Evolutionary conservation across 1,140 invertebrate genomes (phyloP), one percentile per base, ranked within the genome.

Genomic region (Ips typographus): DNA sequence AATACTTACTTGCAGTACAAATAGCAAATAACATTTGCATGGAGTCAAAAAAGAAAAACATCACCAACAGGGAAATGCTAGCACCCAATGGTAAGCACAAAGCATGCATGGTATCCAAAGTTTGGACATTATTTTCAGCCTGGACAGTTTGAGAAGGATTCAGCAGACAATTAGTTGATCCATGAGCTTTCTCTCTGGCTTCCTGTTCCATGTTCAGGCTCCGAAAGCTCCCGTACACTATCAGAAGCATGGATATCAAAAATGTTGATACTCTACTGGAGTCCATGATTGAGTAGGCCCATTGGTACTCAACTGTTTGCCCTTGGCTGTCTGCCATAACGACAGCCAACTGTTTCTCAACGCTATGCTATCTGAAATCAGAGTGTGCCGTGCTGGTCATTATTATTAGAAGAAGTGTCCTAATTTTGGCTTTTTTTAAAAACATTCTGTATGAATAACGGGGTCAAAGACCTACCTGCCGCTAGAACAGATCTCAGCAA

Each of bases 11-110:
- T 78, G 96, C 96, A 77, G 96, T 98, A 81, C 95, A 98, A 75
- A 98, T 94, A 59, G 96, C 96, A 84, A 98, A 97, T 3, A 98
- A 87, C 85, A 97, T 91, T 83, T 98, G 96, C 91, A 98, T 96
- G 62, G 95, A 98, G 83, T 98, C 96, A 79, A 98, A 98, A 82
- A 98, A 98, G 85, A 98, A 96, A 83, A 98, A 98, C 96, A 98
- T 98, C 71, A 98, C 89, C 36, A 98, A 89, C 65, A 98, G 86
- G 63, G 96, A 97, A 74, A 98, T 90, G 66, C 95, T 98, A 75
- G 96, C 96, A 78, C 95, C 95, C 58, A 98, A 86, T 63, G 96
- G 96, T 80, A 98, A 86, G 85, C 96, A 98, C 74, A 98, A 87
- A 72, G 96, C 96, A 83, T 98, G 96, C 90, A 97, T 94, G 65